Evolutionary conservation across 2,113 vertebrate genomes (phyloP).

Genomic region (Glareola pratincola): DNA sequence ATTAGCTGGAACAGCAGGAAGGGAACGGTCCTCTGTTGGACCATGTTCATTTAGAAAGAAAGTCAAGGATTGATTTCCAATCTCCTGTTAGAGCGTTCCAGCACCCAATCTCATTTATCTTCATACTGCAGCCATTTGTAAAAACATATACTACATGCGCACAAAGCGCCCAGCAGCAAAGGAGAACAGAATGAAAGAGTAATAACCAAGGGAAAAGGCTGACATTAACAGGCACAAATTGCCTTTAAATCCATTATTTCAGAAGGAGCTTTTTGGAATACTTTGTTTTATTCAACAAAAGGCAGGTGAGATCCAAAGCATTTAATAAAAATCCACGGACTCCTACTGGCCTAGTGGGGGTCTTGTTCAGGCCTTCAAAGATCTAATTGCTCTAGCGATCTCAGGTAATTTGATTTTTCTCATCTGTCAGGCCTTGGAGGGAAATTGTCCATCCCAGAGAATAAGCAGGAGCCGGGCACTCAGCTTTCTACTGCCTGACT

Average conservation of each 20-base stretch:
- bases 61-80: conserved; percentile 35
- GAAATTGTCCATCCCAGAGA: background rate
- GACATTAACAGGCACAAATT: conserved; percentile 5
- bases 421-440: background rate
- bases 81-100: conserved; percentile 13
- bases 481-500: conserved; percentile 6
- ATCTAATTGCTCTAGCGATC: conserved; percentile 7
- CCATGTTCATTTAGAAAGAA: background rate
- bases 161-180: background rate
- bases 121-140: conserved; percentile 28
- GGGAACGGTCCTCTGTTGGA: background rate
- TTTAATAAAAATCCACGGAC: conserved; percentile 2
- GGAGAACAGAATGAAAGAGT: background rate
- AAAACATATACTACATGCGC: background rate
- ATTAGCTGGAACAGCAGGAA: background rate
- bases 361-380: conserved; percentile 7
- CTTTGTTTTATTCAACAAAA: conserved; percentile 7
- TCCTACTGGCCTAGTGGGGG: background rate
- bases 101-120: conserved; percentile 44
- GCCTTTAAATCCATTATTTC: background rate
- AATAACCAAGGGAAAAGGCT: conserved; percentile 5
- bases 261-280: conserved; percentile 3
- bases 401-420: conserved; percentile 34
- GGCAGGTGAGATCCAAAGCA: background rate
- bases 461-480: background rate